Evolutionary conservation across 2,113 vertebrate species (phyloP), one percentile per base, ranked within the genome.

Genomic region (Anser brachyrhynchus): DNA sequence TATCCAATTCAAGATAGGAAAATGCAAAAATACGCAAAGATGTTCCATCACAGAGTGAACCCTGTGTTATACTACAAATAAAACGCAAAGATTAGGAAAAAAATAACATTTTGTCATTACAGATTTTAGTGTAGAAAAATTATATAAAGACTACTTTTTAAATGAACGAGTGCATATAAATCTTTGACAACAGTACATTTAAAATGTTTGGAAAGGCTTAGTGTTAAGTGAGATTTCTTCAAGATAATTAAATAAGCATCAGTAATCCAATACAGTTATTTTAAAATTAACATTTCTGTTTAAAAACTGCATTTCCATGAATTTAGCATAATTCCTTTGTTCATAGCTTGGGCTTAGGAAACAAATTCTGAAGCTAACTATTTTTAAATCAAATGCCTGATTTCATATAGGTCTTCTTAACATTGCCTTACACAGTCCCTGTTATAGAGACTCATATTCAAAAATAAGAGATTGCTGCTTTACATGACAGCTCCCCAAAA

Each of bases 241-340:
- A 91, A 83, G 39, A 79, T 84, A 95, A 82, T 65, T 90, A 93
- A 91, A 49, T 31, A 91, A 91, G 23, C 65, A 88, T 37, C 46
- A 93, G 46, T 74, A 92, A 94, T 46, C 41, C 23, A 81, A 64
- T 58, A 8, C 89, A 77, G 81, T 86, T n/a, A 84, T 52, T 84
- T 84, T 89, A 3, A 67, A 95, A 86, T 87, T 71, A 84, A 77
- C 23, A 94, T 67, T 80, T 92, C 66, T 78, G 65, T 44, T 44
- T 44, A 74, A 95, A 91, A 81, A 82, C 79, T 28, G 22, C 26
- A 91, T 73, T 93, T 94, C 54, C 93, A 33, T 82, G 73, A 92
- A 92, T 85, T 83, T 35, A 82, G n/a, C 10, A 26, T 16, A 66
- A 77, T 23, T 89, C 61, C 39, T 70, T 77, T 84, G 33, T 89